These are phyloP conservation scores for Nemapogon koenigi DNA, from an alignment of 2,888 invertebrate species.

Conservation along the genomic window DNA sequence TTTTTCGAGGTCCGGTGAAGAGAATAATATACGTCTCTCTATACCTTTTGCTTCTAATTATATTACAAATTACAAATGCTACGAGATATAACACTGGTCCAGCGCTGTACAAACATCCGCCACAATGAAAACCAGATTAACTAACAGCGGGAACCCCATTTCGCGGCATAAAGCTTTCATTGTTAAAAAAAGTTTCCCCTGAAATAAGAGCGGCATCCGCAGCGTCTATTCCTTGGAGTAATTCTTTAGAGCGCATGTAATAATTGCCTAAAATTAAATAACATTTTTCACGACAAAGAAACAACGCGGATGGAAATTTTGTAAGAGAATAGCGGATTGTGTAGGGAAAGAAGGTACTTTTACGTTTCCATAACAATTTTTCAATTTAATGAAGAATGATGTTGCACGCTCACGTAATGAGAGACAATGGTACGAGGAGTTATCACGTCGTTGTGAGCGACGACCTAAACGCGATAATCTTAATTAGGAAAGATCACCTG, in stretches of 20 bases:
- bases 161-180: constrained; percentile 45
- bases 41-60: no score
- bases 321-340: constrained; percentile 38
- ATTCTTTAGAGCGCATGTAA: constrained; percentile 60
- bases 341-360: constrained; percentile 37
- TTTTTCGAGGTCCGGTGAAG: no score
- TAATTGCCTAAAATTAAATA: constrained; percentile 62
- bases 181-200: constrained; percentile 36
- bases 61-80: constrained; percentile 7
- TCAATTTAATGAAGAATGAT: constrained; percentile 44
- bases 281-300: constrained; percentile 58
- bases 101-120: constrained; percentile 5
- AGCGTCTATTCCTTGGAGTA: constrained; percentile 57
- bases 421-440: no score
- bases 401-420: constrained; percentile 27
- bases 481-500: no score
- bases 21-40: no score
- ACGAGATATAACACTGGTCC: constrained; percentile 31
- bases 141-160: constrained; percentile 47
- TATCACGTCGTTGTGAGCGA: no score
- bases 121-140: constrained; percentile 35
- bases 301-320: constrained; percentile 44
- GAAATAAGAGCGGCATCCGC: constrained; percentile 46
- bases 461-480: no score
- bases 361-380: constrained; percentile 39